A percentile compares a stretch with the other conserved stretches of the same genome.
phyloP scores from a whole-genome alignment of 2,888 invertebrate species.

The Platycheirus albimanus region DNA sequence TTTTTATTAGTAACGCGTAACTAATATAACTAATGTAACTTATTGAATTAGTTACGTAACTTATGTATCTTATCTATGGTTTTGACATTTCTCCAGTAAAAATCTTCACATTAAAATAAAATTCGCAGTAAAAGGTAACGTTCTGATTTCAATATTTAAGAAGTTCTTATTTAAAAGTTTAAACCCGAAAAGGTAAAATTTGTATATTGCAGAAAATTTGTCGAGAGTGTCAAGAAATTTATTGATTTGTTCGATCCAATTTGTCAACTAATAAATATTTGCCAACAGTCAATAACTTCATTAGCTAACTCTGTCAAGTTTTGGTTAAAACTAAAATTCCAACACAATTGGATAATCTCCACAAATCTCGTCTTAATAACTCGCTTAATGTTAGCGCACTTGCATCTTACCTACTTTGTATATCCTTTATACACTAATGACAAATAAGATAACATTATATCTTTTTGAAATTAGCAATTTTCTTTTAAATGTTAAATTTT shows the following conservation, averaged over 20 bases:
- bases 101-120: no score
- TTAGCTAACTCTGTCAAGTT: conserved; percentile 18
- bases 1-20: no score
- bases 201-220: conserved; percentile 12
- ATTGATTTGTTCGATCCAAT: conserved; percentile 22
- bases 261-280: conserved; percentile 14
- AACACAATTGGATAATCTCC: neutral
- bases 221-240: conserved; percentile 14
- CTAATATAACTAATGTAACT: no score
- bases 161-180: no score
- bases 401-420: conserved; percentile 33
- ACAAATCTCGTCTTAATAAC: neutral
- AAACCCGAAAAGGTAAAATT: conserved; percentile 24
- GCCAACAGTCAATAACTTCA: conserved; percentile 10
- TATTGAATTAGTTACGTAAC: no score
- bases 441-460: conserved; percentile 22
- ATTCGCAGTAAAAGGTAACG: no score
- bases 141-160: no score
- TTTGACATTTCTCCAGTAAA: no score
- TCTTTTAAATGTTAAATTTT: conserved; percentile 30
- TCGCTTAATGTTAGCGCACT: conserved; percentile 12
- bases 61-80: no score
- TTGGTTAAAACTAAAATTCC: conserved; percentile 5
- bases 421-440: conserved; percentile 14
- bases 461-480: conserved; percentile 43